A percentile compares a stretch with the other conserved stretches of the same genome.
Conservation (phyloP, 2,113 vertebrate genomes). For the Cairina moschata region DNA sequence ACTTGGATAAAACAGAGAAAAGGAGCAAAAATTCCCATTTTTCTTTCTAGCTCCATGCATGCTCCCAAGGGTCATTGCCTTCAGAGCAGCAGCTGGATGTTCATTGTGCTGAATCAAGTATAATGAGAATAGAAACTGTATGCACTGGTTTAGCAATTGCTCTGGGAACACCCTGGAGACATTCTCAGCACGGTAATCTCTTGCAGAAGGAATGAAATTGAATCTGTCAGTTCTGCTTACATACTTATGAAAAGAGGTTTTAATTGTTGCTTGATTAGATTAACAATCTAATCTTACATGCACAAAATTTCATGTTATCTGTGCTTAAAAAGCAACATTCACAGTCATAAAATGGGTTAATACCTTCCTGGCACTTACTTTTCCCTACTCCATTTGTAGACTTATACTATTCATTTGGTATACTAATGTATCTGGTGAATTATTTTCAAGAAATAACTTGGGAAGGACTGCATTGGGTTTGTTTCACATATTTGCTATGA, state of each 20-base stretch:
- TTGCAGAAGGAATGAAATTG: constrained; percentile 5
- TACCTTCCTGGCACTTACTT: not conserved
- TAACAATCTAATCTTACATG: not conserved
- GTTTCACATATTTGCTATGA: not conserved
- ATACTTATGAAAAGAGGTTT: not conserved
- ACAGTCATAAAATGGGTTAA: not conserved
- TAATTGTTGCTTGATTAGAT: constrained; percentile 17
- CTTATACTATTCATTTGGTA: not conserved
- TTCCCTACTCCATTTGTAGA: not conserved
- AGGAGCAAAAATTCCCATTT: not conserved
- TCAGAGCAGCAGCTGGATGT: constrained; percentile 32
- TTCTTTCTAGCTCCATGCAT: not conserved
- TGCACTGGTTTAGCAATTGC: not conserved
- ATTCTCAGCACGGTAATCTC: not conserved
- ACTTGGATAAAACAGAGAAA: not conserved
- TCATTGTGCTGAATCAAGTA: constrained; percentile 38
- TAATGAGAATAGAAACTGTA: constrained; percentile 10
- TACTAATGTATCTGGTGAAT: not conserved
- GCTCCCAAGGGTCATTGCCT: not conserved
- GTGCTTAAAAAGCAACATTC: not conserved
- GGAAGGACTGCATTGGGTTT: not conserved
- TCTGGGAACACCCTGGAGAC: not conserved
- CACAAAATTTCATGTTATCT: not conserved
- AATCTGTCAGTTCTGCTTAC: constrained; percentile 8
- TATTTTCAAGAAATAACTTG: not conserved